phyloP scores from a whole-genome alignment of 23 tunicate genomes.

The Phallusia fumigata region DNA sequence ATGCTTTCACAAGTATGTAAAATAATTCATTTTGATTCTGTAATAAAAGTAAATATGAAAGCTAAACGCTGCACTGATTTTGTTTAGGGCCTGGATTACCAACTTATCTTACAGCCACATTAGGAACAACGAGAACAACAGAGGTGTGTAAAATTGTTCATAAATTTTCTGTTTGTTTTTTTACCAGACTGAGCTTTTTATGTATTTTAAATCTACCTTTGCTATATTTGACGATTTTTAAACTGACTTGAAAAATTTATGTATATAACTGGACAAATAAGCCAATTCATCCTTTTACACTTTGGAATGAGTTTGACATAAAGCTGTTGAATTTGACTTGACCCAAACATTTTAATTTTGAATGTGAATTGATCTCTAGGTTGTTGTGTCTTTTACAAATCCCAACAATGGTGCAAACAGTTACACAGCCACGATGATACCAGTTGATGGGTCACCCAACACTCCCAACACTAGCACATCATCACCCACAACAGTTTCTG shows the following conservation, averaged over 20 bases:
- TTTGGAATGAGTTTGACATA: not conserved
- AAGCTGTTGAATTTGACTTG: not conserved
- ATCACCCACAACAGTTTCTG: conserved; percentile 24
- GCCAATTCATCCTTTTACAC: too few species aligned
- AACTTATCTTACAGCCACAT: not conserved
- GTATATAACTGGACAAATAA: too few species aligned
- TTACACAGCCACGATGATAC: conserved; percentile 5
- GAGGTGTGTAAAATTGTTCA: not conserved
- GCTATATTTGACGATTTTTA: too few species aligned
- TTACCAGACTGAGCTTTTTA: not conserved
- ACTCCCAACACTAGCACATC: not conserved
- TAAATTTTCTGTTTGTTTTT: not conserved
- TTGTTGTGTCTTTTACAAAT: conserved; percentile 3
- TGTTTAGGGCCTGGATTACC: not conserved
- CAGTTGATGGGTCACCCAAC: not conserved
- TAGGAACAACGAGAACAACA: not conserved
- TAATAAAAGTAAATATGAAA: not conserved
- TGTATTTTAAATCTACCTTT: not conserved
- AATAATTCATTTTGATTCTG: not conserved
- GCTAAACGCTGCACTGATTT: not conserved
- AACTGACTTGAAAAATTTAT: too few species aligned
- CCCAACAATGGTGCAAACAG: conserved; percentile 25
- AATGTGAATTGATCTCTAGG: not conserved
- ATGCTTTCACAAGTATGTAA: conserved; percentile 17
- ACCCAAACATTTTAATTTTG: too few species aligned